Percentiles rank a stretch among this genome's conserved stretches.
phyloP scores from a whole-genome alignment of 2,113 vertebrate species.

The Cariama cristata region DNA sequence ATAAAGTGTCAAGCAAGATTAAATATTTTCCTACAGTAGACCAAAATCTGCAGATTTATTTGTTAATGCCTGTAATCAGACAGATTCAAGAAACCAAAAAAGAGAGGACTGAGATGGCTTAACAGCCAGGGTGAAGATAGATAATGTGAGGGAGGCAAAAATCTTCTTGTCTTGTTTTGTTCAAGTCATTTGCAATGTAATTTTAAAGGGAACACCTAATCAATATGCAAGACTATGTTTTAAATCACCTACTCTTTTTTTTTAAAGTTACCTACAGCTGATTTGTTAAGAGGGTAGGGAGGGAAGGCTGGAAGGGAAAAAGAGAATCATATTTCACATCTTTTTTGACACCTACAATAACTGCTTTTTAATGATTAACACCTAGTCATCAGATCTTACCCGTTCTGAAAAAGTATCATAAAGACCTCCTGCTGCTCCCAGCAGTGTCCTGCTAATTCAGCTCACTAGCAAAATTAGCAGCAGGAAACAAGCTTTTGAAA shows the following conservation, averaged over 20 bases:
- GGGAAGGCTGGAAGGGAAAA: not conserved
- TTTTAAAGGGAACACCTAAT: not conserved
- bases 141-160: not conserved
- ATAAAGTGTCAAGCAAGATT: slow-evolving; percentile 44
- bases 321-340: not conserved
- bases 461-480: slow-evolving; percentile 77
- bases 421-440: slow-evolving; percentile 74
- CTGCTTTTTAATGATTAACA: slow-evolving; percentile 73
- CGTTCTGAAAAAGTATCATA: slow-evolving; percentile 68
- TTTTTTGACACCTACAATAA: slow-evolving; percentile 30
- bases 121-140: not conserved
- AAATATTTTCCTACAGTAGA: not conserved
- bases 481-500: slow-evolving; percentile 79
- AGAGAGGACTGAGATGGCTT: not conserved
- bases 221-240: not conserved
- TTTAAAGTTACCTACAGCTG: not conserved
- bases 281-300: not conserved
- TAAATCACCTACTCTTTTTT: not conserved
- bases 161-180: not conserved
- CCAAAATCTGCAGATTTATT: slow-evolving; percentile 31
- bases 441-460: slow-evolving; percentile 73
- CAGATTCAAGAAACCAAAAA: not conserved
- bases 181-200: not conserved
- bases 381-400: slow-evolving; percentile 64
- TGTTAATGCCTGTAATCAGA: slow-evolving; percentile 26